Conservation (phyloP, 2,888 invertebrate genomes). For the Drosophila putrida region DNA sequence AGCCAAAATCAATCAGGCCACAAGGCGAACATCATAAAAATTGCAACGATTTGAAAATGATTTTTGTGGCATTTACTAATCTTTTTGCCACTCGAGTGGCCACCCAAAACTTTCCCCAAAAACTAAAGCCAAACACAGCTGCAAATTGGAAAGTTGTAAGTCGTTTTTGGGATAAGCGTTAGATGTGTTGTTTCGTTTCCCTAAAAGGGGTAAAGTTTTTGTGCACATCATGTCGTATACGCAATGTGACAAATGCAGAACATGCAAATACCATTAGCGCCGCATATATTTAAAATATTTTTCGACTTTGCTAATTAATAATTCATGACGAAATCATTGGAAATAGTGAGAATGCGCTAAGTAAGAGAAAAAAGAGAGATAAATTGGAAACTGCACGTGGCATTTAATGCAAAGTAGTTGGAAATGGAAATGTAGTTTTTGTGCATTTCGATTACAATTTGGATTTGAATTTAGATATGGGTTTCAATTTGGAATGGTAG, state of each 20-base stretch:
- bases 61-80: constrained; percentile 4
- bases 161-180: not conserved
- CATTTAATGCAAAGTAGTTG: constrained; percentile 12
- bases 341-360: constrained; percentile 40
- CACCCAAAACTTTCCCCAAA: not conserved
- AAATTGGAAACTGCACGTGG: not conserved
- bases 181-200: not conserved
- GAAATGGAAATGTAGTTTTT: constrained; percentile 4
- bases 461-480: constrained; percentile 26
- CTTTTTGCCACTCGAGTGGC: not conserved
- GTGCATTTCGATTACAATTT: constrained; percentile 36
- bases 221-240: constrained; percentile 51
- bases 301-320: constrained; percentile 58
- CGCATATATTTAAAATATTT: constrained; percentile 35
- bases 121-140: not conserved
- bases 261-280: constrained; percentile 62
- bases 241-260: constrained; percentile 33
- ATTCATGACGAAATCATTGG: constrained; percentile 53
- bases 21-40: not conserved
- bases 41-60: constrained; percentile 10
- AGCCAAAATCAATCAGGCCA: constrained; percentile 12
- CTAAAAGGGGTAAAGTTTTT: constrained; percentile 1
- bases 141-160: constrained; percentile 16
- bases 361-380: not conserved
- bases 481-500: constrained; percentile 10